Conservation (phyloP, 2,888 invertebrate genomes). For the Drosophila merina region DNA sequence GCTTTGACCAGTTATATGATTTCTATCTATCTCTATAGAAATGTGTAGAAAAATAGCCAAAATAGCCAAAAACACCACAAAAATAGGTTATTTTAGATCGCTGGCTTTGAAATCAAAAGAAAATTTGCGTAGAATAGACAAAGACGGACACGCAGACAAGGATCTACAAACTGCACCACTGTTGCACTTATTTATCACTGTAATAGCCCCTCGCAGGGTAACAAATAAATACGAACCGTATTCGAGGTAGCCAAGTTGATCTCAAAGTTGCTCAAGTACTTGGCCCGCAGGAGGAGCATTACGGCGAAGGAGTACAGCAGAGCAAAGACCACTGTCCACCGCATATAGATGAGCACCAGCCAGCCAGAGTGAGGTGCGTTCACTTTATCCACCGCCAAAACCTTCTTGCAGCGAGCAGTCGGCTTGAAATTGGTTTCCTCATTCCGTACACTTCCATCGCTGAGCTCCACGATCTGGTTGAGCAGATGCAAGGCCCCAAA, state of each 20-base stretch:
- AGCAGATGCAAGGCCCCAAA: constrained; percentile 56
- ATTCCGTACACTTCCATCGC: neutral
- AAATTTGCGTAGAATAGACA: too few relatives aligned
- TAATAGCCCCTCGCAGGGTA: neutral
- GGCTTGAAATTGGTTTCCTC: neutral
- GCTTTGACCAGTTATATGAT: too few relatives aligned
- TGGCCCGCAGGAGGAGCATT: constrained; percentile 57
- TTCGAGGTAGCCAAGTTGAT: constrained; percentile 54
- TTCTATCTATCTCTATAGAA: too few relatives aligned
- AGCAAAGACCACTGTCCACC: constrained; percentile 57
- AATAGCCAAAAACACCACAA: too few relatives aligned
- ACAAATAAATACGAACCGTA: constrained; percentile 41
- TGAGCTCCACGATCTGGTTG: constrained; percentile 47
- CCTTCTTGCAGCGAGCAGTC: constrained; percentile 25
- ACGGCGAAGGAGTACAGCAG: constrained; percentile 49
- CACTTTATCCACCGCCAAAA: constrained; percentile 23
- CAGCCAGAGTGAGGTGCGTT: constrained; percentile 43
- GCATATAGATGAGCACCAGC: constrained; percentile 57
- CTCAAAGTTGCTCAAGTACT: constrained; percentile 54
- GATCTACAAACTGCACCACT: neutral
- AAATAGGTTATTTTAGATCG: too few relatives aligned
- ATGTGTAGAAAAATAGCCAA: too few relatives aligned
- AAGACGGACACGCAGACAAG: too few relatives aligned
- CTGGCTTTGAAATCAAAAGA: too few relatives aligned
- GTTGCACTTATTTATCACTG: neutral